phyloP scores from a whole-genome alignment of 2,888 invertebrate genomes.

The Carpatolechia fugitivella region DNA sequence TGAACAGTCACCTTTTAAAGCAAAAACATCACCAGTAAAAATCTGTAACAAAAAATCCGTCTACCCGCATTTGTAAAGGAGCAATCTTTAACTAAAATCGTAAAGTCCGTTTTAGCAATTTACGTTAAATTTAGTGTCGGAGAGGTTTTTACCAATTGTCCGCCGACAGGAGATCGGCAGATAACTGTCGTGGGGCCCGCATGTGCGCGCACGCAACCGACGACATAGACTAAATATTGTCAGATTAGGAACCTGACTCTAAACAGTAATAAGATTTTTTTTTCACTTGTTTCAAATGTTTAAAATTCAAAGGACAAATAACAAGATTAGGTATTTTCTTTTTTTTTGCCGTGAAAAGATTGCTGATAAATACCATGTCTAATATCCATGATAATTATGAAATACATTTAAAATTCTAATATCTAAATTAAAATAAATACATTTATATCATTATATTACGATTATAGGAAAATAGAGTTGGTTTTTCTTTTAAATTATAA shows the following conservation, averaged over 20 bases:
- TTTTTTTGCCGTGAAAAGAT: too few species aligned
- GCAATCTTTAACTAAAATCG: slow-evolving; percentile 69
- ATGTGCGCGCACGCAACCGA: slow-evolving; percentile 70
- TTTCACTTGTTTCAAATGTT: too few species aligned
- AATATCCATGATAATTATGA: too few species aligned
- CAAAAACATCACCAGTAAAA: slow-evolving; percentile 27
- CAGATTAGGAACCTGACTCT: neutral
- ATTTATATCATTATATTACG: too few species aligned
- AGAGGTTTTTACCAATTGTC: slow-evolving; percentile 73
- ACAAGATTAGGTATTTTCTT: too few species aligned
- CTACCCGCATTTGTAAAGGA: slow-evolving; percentile 66
- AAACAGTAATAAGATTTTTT: too few species aligned
- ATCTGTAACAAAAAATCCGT: slow-evolving; percentile 48
- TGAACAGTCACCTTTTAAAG: neutral
- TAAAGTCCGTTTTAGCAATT: slow-evolving; percentile 74
- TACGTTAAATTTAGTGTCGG: slow-evolving; percentile 63
- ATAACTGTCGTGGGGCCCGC: slow-evolving; percentile 65
- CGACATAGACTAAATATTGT: slow-evolving; percentile 35
- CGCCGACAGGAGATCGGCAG: slow-evolving; percentile 57
- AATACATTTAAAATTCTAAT: too few species aligned
- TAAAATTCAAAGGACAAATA: too few species aligned
- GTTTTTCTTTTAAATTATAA: neutral
- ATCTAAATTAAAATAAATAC: too few species aligned
- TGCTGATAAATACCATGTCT: too few species aligned
- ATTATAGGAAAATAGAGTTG: too few species aligned